These are phyloP conservation scores for Vannuccia rotundouncinata DNA, from an alignment of 2,888 invertebrate genomes.

Conservation along the genomic window DNA sequence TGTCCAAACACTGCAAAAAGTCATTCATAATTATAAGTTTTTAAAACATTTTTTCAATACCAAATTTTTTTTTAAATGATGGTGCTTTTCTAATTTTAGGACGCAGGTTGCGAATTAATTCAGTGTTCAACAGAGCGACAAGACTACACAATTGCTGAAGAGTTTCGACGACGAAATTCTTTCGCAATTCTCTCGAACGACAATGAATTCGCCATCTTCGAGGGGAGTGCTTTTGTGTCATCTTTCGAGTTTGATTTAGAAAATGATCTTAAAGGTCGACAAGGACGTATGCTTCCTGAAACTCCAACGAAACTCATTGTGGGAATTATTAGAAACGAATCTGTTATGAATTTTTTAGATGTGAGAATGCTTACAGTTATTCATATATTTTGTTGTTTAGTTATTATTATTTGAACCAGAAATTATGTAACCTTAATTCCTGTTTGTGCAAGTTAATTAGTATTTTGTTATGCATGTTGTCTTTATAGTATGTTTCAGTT, in stretches of 20 bases:
- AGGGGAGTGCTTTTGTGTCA: not conserved
- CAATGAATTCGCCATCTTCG: not conserved
- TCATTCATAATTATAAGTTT: no score
- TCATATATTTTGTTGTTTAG: no score
- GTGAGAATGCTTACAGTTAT: no score
- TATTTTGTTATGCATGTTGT: no score
- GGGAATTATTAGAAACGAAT: not conserved
- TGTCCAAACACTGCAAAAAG: no score
- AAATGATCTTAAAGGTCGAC: not conserved
- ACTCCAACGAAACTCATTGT: slow-evolving; percentile 3
- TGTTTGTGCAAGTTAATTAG: no score
- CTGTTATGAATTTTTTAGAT: not conserved
- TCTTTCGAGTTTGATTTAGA: not conserved
- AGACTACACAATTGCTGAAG: not conserved
- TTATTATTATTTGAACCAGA: no score
- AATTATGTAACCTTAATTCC: no score
- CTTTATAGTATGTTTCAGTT: no score
- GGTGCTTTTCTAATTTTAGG: not conserved
- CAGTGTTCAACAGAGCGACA: not conserved
- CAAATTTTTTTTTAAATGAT: no score
- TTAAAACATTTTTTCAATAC: no score
- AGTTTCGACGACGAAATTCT: not conserved
- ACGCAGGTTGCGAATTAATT: not conserved
- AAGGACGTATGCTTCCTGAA: not conserved
- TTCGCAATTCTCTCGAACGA: not conserved